These are phyloP conservation scores for Leptodirus hochenwartii DNA, from an alignment of 2,888 invertebrate species.

Conservation along the genomic window DNA sequence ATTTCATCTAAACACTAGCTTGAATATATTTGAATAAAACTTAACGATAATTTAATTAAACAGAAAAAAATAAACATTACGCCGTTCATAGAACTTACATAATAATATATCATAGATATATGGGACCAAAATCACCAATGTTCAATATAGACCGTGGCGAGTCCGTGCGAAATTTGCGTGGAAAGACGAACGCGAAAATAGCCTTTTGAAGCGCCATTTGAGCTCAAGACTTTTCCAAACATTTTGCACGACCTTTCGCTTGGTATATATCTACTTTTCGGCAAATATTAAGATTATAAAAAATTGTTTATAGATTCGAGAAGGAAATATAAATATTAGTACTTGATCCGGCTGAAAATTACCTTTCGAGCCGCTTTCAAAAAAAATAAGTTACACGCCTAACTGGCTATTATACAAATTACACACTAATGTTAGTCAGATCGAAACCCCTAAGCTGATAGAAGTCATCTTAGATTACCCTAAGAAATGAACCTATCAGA, in stretches of 20 bases:
- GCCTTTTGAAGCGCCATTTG: constrained; percentile 8
- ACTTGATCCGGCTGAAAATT: too few species aligned
- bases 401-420: constrained; percentile 14
- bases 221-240: constrained; percentile 5
- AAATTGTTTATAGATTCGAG: constrained; percentile 15
- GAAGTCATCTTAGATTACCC: background rate
- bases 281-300: constrained; percentile 25
- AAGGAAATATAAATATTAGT: constrained; percentile 6
- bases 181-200: constrained; percentile 9
- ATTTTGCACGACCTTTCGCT: constrained; percentile 1
- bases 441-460: constrained; percentile 1
- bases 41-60: too few species aligned
- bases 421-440: constrained; percentile 7
- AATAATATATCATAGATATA: constrained; percentile 96
- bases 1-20: too few species aligned
- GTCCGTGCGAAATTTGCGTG: constrained; percentile 13
- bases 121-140: constrained; percentile 54
- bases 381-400: constrained; percentile 15
- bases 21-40: too few species aligned
- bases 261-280: constrained; percentile 19
- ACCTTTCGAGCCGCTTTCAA: constrained; percentile 26
- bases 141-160: too few species aligned
- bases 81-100: constrained; percentile 94
- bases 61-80: too few species aligned
- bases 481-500: background rate